Evolutionary conservation across 2,113 vertebrate genomes (phyloP).

Genomic region (Himantopus leucocephalus): DNA sequence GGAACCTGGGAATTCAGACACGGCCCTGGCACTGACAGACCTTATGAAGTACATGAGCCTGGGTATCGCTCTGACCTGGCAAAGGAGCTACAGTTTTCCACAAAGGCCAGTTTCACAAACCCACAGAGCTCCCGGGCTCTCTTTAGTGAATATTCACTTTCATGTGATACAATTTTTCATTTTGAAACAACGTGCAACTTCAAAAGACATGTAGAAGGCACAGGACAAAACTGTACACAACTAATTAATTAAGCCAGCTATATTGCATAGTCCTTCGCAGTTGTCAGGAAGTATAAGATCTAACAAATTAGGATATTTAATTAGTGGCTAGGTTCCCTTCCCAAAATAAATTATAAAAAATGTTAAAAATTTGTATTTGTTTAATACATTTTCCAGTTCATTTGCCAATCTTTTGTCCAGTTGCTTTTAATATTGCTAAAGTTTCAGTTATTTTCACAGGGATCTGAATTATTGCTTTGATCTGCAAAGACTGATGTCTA

Average conservation of each 20-base stretch:
- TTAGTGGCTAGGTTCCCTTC: background rate
- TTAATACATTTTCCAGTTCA: background rate
- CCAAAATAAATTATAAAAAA: background rate
- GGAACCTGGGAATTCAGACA: background rate
- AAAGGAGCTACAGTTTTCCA: background rate
- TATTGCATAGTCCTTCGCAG: background rate
- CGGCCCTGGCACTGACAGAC: background rate
- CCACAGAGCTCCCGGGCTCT: background rate
- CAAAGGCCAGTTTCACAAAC: background rate
- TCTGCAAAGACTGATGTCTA: conserved; percentile 24
- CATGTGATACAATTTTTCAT: background rate
- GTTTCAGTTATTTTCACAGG: conserved; percentile 42
- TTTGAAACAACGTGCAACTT: background rate
- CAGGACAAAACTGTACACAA: background rate
- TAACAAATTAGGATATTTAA: background rate
- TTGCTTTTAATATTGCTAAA: background rate
- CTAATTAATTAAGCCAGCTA: background rate
- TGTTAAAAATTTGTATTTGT: background rate
- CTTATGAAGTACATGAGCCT: background rate
- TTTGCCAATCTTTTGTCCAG: background rate
- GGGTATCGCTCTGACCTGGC: background rate
- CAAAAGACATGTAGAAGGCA: background rate
- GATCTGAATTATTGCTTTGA: conserved; percentile 31
- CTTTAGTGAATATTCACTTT: background rate
- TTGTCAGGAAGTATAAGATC: background rate